Conservation (phyloP, 2,888 invertebrate species). For the Tineola bisselliella region DNA sequence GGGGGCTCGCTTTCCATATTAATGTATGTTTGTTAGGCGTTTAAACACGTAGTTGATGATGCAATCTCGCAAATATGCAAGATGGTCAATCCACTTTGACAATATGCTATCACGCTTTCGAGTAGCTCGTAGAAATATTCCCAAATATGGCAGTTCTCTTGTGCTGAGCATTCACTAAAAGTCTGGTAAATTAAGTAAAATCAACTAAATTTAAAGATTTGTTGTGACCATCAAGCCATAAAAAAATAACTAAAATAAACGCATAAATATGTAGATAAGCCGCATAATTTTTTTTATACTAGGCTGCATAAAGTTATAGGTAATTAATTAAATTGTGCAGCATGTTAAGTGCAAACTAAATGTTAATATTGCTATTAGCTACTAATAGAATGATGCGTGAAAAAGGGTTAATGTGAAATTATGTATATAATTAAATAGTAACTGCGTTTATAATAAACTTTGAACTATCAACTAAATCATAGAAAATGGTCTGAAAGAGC, state of each 20-base stretch:
- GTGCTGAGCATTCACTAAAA: neutral
- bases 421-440: neutral
- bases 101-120: neutral
- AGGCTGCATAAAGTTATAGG: no score
- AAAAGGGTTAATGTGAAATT: neutral
- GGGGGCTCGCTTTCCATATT: slow-evolving; percentile 63
- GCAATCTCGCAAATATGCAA: slow-evolving; percentile 45
- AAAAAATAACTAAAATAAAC: no score
- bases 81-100: slow-evolving; percentile 12
- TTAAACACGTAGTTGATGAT: slow-evolving; percentile 62
- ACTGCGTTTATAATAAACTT: slow-evolving; percentile 3
- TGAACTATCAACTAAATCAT: slow-evolving; percentile 14
- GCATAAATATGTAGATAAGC: no score
- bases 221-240: no score
- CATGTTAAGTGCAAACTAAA: no score
- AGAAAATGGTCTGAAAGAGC: slow-evolving; percentile 5
- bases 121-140: no score
- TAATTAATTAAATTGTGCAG: no score
- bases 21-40: slow-evolving; percentile 66
- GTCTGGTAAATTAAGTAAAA: no score
- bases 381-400: neutral
- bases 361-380: neutral
- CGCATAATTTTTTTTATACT: no score
- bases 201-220: no score
- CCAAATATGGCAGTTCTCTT: no score